Base-by-base conservation (phyloP, 2,888 invertebrate genomes). In the Stenolophus ochropezus region DNA sequence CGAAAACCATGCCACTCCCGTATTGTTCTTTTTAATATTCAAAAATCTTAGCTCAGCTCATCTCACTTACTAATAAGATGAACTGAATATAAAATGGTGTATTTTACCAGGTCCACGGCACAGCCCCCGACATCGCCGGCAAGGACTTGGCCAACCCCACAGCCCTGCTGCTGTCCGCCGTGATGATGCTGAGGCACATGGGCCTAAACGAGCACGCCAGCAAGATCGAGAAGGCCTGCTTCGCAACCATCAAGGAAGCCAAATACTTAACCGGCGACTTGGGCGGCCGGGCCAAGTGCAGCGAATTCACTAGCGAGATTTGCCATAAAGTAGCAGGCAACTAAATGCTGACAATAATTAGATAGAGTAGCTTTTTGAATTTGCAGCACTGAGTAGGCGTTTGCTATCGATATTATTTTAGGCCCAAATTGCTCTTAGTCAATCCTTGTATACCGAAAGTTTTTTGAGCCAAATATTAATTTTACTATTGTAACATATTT, bases 101-200 rank as follows among this genome's bases (percentile, higher is more conserved):
- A 25, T 23, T 83, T 84, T 83, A 8, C 85, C 84, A 97, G 96
- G 97, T 98, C 11, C 98, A 99, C 88, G 98, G 98, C 83, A 98
- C 98, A 74, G 98, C 98, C 5, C 98, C 98, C 0, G 98, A 99
- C 88, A 96, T 99, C 88, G 98, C 98, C 51, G 99, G 99, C 81
- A 95, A 98, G 90, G 99, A 99, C 91, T 93, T 97, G 91, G 99
- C 99, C 25, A 99, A 99, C 90, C 99, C 99, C 51, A 99, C 99
- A 5, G 99, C 99, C 18, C 92, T 99, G 25, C 92, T 99, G 16
- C 91, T 99, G 1, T 99, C 98, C 3, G 96, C 97, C 8, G 97
- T 98, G 65, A 99, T 99, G 99, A 99, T 99, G 99, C 91, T 99
- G 83, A 93, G 97, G 83, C 94, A 99, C 88, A 95, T 99, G 94